These are phyloP conservation scores for Champsocephalus esox DNA, from an alignment of 2,797 vertebrate genomes.

Conservation along the genomic window DNA sequence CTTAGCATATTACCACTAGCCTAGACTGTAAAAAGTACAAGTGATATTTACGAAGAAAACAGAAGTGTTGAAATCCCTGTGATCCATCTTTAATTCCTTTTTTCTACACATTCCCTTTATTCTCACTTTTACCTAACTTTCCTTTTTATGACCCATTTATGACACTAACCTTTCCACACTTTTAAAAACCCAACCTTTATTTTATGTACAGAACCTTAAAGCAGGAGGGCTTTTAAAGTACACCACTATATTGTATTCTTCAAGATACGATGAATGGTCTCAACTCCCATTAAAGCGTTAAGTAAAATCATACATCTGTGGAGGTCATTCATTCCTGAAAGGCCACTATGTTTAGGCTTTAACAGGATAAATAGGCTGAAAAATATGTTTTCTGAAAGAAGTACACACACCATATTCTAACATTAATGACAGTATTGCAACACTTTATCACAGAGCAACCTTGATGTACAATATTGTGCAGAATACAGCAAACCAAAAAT, in stretches of 20 bases:
- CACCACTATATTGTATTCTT: background rate
- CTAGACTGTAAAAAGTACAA: constrained; percentile 17
- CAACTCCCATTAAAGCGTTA: too few species aligned
- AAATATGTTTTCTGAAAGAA: too few species aligned
- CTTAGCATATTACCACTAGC: constrained; percentile 6
- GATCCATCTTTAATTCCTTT: constrained; percentile 29
- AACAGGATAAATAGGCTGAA: too few species aligned
- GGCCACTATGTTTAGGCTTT: too few species aligned
- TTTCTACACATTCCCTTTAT: constrained; percentile 11
- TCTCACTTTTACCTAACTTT: background rate
- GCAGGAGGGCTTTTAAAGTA: constrained; percentile 9
- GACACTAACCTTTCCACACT: constrained; percentile 10
- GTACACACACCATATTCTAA: too few species aligned
- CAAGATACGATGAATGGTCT: too few species aligned
- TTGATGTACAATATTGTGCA: too few species aligned
- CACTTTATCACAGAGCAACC: too few species aligned
- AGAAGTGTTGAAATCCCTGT: constrained; percentile 22
- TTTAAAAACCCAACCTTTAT: constrained; percentile 6
- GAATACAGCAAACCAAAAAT: too few species aligned
- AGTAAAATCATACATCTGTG: too few species aligned
- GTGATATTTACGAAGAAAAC: constrained; percentile 5
- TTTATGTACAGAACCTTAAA: background rate
- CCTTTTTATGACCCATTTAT: background rate
- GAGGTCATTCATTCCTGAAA: too few species aligned
- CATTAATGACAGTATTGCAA: too few species aligned